Evolutionary conservation across 2,888 invertebrate species (phyloP), one percentile per base, ranked within the genome.

Genomic region (Eugnorisma glareosa): DNA sequence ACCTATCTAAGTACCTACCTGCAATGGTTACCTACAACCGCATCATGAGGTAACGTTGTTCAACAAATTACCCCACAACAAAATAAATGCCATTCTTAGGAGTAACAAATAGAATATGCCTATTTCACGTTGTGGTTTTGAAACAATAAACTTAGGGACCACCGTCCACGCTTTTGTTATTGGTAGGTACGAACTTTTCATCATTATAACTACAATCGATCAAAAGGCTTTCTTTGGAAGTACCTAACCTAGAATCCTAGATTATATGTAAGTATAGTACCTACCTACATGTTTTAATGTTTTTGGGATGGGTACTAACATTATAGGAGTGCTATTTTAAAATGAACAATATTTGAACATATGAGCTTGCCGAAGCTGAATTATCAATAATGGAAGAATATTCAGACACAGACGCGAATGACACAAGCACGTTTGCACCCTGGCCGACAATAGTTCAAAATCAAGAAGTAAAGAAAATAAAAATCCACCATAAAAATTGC

Each of bases 41-140:
- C 68, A 61, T 61, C 28, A 24, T 75, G 80, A 37, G 69, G 66
- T 70, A 69, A 75, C 18, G 28, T 78, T 67, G n/a, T 48, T 37
- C 68, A 66, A 59, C 57, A 70, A 63, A n/a, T 37, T 43, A 69
- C 67, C 67, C 18, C 63, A 48, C 54, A 63, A 18, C 67, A 54
- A 71, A 77, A 43, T 78, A 64, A 45, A 68, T 74, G n/a, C 73
- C 74, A 68, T 61, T 75, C 45, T 24, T 48, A 57, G 54, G 80
- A 80, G 54, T 70, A 70, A 63, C 51, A 61, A 45, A 37, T 59
- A 40, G 35, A n/a, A 61, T 43, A 64, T 37, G 51, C 57, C 66
- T 43, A 67, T n/a, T 57, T 57, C 5, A 18, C 18, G 24, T 45
- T 68, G 54, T 43, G 15, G 54, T 68, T 54, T 66, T 54, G 8